Conservation (phyloP, 2,113 vertebrate species). For the Ptilonorhynchus violaceus region DNA sequence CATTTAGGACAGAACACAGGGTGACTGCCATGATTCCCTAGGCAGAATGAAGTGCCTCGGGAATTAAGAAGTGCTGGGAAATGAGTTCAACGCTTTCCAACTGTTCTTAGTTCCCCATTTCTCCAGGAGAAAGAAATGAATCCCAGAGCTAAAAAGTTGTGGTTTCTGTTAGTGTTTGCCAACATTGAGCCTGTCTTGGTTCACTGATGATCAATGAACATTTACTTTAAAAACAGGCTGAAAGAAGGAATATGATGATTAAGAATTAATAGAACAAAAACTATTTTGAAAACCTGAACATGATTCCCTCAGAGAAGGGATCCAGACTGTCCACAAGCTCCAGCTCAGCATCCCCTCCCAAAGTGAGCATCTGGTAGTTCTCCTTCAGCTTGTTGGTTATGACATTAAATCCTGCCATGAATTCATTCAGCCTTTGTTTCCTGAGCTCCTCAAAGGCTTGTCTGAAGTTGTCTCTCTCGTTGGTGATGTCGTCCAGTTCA, state of each 20-base stretch:
- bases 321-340: slow-evolving; percentile 97
- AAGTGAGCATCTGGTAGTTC: slow-evolving; percentile 98
- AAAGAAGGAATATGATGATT: neutral
- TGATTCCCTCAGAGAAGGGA: slow-evolving; percentile 97
- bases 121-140: neutral
- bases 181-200: neutral
- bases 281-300: slow-evolving; percentile 83
- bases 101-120: neutral
- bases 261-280: neutral
- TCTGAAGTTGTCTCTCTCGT: slow-evolving; percentile 86
- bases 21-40: rapidly evolving
- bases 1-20: neutral
- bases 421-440: slow-evolving; percentile 93
- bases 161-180: neutral
- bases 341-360: slow-evolving; percentile 94
- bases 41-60: neutral
- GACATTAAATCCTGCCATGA: slow-evolving; percentile 94
- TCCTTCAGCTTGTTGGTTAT: slow-evolving; percentile 98
- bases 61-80: neutral
- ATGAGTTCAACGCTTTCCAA: neutral
- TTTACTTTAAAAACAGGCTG: neutral
- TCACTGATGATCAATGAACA: neutral
- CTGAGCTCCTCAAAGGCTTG: slow-evolving; percentile 86
- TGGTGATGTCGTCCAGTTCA: slow-evolving; percentile 90
- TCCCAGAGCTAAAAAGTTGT: neutral